These are phyloP conservation scores for Temnothorax longispinosus DNA, from an alignment of 1,140 invertebrate genomes.

Conservation along the genomic window DNA sequence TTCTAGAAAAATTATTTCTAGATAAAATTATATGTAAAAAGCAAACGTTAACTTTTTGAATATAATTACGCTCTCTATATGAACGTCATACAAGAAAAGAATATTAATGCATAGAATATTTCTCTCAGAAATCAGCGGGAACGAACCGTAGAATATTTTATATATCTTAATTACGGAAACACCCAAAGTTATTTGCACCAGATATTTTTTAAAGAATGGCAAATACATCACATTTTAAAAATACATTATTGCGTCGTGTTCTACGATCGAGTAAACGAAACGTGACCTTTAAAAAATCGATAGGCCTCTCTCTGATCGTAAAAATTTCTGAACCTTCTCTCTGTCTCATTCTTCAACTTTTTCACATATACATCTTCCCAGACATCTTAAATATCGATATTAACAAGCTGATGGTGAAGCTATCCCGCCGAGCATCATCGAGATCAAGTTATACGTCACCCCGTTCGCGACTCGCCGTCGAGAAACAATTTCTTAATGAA, in stretches of 20 bases:
- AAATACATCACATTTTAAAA: neutral
- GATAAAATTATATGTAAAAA: constrained; percentile 10
- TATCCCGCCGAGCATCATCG: neutral
- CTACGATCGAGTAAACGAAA: neutral
- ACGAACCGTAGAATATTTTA: neutral
- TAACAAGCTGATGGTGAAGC: neutral
- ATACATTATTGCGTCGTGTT: neutral
- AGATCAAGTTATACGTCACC: no score
- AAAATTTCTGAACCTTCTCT: neutral
- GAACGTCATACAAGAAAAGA: neutral
- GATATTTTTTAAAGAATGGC: neutral
- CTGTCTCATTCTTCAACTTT: neutral
- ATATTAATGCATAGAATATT: neutral
- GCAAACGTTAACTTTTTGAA: neutral
- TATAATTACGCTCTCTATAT: neutral
- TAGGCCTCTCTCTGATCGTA: neutral
- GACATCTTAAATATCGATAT: neutral
- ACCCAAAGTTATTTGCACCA: neutral
- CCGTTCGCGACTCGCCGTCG: no score
- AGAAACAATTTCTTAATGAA: neutral
- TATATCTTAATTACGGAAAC: constrained; percentile 17
- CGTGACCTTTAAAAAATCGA: neutral
- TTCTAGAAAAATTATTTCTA: neutral
- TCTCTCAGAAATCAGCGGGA: neutral
- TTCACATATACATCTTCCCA: neutral